phyloP scores from a whole-genome alignment of 2,797 vertebrate genomes.

The Notamacropus eugenii region DNA sequence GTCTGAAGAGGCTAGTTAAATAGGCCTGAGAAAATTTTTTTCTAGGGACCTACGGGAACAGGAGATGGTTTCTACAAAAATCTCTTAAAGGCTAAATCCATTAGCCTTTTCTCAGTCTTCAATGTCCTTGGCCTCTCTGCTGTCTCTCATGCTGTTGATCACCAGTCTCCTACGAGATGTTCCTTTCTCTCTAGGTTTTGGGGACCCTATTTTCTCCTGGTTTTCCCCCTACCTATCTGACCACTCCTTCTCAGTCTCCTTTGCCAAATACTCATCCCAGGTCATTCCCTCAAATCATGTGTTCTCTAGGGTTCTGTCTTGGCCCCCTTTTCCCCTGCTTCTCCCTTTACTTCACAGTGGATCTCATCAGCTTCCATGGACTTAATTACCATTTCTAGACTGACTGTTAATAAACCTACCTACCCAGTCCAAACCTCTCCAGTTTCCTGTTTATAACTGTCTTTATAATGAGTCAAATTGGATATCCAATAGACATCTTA shows the following conservation, averaged over 20 bases:
- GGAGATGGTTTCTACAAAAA: neutral
- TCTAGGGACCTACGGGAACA: neutral
- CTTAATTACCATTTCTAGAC: neutral
- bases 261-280: too few relatives aligned
- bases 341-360: neutral
- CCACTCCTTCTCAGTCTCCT: neutral
- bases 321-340: too few relatives aligned
- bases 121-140: too few relatives aligned
- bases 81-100: neutral
- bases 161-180: neutral
- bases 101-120: neutral
- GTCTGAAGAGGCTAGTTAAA: too few relatives aligned
- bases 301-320: neutral
- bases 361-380: neutral
- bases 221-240: neutral
- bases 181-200: neutral
- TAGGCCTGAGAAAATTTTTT: neutral
- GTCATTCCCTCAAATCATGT: too few relatives aligned
- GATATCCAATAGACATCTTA: neutral
- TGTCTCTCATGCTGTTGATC: neutral
- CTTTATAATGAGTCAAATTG: neutral
- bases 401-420: neutral
- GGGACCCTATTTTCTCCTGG: too few relatives aligned
- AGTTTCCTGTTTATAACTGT: neutral
- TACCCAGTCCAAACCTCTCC: neutral